Evolutionary conservation across 2,888 invertebrate genomes (phyloP).

Genomic region (Dorcus parallelipipedus): DNA sequence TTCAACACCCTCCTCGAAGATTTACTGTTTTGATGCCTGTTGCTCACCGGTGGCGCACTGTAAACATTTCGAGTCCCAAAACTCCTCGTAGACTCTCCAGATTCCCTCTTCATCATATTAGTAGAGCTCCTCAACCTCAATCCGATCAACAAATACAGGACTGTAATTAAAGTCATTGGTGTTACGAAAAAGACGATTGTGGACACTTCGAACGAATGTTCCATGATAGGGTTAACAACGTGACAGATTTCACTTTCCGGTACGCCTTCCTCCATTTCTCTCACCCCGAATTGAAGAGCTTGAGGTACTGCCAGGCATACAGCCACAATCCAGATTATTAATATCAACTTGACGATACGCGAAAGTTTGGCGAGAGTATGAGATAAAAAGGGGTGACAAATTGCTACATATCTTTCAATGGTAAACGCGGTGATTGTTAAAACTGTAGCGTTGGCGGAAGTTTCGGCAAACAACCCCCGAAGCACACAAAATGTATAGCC

Average conservation of each 20-base stretch:
- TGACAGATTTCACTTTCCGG: constrained; percentile 44
- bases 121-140: constrained; percentile 66
- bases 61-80: not conserved
- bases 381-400: constrained; percentile 65
- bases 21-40: constrained; percentile 27
- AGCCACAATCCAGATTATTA: constrained; percentile 76
- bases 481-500: constrained; percentile 76
- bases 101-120: constrained; percentile 49
- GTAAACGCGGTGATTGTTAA: constrained; percentile 82
- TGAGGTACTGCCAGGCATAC: constrained; percentile 71
- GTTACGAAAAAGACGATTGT: constrained; percentile 79
- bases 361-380: constrained; percentile 87
- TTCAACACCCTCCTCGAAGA: constrained; percentile 63
- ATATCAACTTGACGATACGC: constrained; percentile 75
- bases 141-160: constrained; percentile 75
- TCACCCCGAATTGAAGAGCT: constrained; percentile 48
- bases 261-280: constrained; percentile 20
- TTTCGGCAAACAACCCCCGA: constrained; percentile 75
- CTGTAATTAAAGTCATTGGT: constrained; percentile 82
- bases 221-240: constrained; percentile 54
- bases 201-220: constrained; percentile 76
- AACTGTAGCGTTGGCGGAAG: constrained; percentile 74
- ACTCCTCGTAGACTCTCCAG: constrained; percentile 15
- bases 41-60: constrained; percentile 10
- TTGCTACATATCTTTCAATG: constrained; percentile 62